Base-by-base conservation (phyloP, 2,113 vertebrate species). In the Lethenteron reissneri region DNA sequence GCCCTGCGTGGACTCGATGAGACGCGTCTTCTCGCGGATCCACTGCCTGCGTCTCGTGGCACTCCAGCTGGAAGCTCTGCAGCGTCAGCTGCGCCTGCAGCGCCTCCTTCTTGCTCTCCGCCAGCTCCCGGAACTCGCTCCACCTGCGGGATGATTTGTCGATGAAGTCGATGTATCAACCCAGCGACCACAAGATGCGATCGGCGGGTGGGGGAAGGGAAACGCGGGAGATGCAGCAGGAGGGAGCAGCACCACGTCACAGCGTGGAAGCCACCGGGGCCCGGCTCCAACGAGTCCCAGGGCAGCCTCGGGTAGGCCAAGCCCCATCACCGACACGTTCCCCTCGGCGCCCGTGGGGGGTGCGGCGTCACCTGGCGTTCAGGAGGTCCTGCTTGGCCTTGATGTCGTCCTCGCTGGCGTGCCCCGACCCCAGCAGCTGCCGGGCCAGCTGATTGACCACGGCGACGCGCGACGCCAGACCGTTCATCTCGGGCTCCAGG, bases 1-100 rank as follows among this genome's bases (percentile, higher is more conserved):
- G 25, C 82, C 80, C 76, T 92, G 88, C 1, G 90, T 95, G 17
- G 90, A 91, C 77, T 94, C 92, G 3, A 97, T 90, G 58, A 90
- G 87, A 69, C 95, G 90, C 71, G 87, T 92, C 79, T 97, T 97
- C 74, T 96, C 92, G 76, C 82, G 83, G 87, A 97, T 95, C 92
- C 92, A 97, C 21, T n/a, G 83, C 79, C 71, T 85, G 83, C 70
- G 87, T 92, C 81, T 97, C 92, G 13, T 90, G 86, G 76, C 91
- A 97, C 70, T 95, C 92, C 58, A 97, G 75, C 77, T 89, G 85
- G 79, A 88, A 97, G 78, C 95, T 97, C 79, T 94, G 89, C 77
- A 95, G 85, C 80, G 85, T 89, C 25, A 97, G 82, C 0, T 89
- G 89, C 0, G 92, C 88, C 1, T 83, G 86, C 57, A 97, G 78